Conservation (phyloP, 1,140 invertebrate genomes). For the Hetaerina americana region DNA sequence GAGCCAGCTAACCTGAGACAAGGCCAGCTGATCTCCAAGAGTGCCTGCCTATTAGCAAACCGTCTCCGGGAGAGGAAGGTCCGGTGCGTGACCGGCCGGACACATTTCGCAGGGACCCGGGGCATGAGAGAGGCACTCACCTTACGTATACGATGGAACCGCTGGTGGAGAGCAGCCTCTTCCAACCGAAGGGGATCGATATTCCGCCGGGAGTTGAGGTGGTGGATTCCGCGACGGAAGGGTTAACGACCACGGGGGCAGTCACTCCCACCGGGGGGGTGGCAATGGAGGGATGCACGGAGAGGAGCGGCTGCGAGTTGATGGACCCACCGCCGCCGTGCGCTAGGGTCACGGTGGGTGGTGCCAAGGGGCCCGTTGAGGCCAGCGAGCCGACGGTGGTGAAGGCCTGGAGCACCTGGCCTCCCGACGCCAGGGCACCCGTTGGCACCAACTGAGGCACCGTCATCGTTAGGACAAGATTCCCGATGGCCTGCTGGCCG, state of each 20-base stretch:
- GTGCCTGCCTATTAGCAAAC: too few relatives aligned
- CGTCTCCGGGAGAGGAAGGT: too few relatives aligned
- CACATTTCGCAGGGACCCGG: too few relatives aligned
- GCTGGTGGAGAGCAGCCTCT: conserved; percentile 34
- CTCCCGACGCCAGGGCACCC: not conserved
- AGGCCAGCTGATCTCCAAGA: too few relatives aligned
- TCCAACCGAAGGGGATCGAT: conserved; percentile 41
- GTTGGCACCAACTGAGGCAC: not conserved
- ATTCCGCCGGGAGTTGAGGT: too few relatives aligned
- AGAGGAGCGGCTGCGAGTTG: not conserved
- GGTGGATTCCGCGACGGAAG: not conserved
- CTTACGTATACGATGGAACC: conserved; percentile 41
- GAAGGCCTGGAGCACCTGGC: not conserved
- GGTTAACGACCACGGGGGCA: not conserved
- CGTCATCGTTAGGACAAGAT: not conserved
- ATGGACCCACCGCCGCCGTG: not conserved
- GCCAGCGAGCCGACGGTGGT: not conserved
- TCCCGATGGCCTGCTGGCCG: not conserved
- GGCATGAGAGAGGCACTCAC: too few relatives aligned
- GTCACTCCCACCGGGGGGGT: not conserved
- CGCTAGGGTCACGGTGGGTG: not conserved
- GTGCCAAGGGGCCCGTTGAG: not conserved
- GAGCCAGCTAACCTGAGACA: too few relatives aligned
- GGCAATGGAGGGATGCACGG: not conserved
- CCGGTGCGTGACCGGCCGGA: too few relatives aligned